These are phyloP conservation scores for Zophobas morio DNA, from an alignment of 1,140 invertebrate genomes.

Conservation along the genomic window DNA sequence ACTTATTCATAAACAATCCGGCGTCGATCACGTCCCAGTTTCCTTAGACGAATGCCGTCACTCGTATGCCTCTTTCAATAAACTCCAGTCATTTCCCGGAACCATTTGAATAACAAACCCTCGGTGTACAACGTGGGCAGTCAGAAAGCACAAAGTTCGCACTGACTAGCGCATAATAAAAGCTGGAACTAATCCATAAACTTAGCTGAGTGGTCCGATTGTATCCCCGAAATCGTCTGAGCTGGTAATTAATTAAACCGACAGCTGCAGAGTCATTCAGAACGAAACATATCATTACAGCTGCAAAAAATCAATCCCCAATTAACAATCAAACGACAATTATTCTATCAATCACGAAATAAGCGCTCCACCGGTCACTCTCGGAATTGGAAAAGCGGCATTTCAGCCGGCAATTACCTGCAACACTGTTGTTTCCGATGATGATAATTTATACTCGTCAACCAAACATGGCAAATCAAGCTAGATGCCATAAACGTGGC, in stretches of 20 bases:
- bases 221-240: not conserved
- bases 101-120: slow-evolving; percentile 33
- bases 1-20: too few relatives aligned
- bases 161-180: slow-evolving; percentile 16
- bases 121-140: not conserved
- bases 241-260: slow-evolving; percentile 27
- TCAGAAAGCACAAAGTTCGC: not conserved
- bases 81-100: not conserved
- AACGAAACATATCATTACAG: not conserved
- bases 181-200: slow-evolving; percentile 11
- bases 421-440: slow-evolving; percentile 31
- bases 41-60: too few relatives aligned
- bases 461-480: slow-evolving; percentile 21
- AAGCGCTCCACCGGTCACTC: slow-evolving; percentile 6
- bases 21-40: too few relatives aligned
- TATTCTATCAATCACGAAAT: slow-evolving; percentile 27
- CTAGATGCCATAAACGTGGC: not conserved
- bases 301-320: slow-evolving; percentile 1
- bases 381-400: slow-evolving; percentile 29
- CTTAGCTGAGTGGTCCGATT: not conserved
- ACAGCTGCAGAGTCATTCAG: slow-evolving; percentile 1
- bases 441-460: slow-evolving; percentile 27
- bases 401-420: slow-evolving; percentile 24
- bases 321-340: slow-evolving; percentile 24
- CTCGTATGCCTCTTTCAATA: not conserved